Percentiles rank a stretch among this genome's conserved stretches.
Conservation (phyloP, 2,888 invertebrate species). For the Drosophila mercatorum region DNA sequence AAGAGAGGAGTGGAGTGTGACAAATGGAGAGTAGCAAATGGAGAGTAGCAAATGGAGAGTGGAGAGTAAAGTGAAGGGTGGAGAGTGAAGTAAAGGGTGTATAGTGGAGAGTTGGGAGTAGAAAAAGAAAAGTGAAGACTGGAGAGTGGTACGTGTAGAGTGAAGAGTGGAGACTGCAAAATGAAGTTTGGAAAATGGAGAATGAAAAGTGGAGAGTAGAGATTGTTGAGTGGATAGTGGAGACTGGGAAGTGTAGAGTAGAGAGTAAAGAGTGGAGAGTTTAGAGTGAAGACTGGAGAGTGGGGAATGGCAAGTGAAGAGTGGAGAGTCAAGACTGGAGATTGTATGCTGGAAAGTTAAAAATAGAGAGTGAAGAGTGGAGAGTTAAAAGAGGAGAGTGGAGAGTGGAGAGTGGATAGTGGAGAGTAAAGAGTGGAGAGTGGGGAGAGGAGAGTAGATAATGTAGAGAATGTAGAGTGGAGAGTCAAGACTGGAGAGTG, state of each 20-base stretch:
- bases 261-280: neutral
- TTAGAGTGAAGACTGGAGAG: neutral
- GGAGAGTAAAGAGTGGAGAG: neutral
- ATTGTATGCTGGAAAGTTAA: neutral
- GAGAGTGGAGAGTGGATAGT: neutral
- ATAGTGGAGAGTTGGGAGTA: neutral
- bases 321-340: neutral
- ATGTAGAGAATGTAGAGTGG: neutral
- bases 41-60: neutral
- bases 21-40: neutral
- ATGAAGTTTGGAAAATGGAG: too few species aligned
- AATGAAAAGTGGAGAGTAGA: neutral
- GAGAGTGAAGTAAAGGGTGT: neutral
- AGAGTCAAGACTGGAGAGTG: neutral
- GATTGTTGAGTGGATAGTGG: neutral
- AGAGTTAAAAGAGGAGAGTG: neutral
- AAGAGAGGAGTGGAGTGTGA: neutral
- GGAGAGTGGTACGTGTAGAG: neutral
- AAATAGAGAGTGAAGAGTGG: neutral
- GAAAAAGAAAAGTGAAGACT: neutral
- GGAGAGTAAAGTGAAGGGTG: neutral
- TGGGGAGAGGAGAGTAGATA: neutral
- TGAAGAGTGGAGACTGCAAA: neutral
- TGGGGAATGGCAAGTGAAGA: too few species aligned
- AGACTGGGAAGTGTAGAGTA: neutral